Evolutionary conservation across 2,113 vertebrate genomes (phyloP).

Genomic region (Machaerirhynchus nigripectus): DNA sequence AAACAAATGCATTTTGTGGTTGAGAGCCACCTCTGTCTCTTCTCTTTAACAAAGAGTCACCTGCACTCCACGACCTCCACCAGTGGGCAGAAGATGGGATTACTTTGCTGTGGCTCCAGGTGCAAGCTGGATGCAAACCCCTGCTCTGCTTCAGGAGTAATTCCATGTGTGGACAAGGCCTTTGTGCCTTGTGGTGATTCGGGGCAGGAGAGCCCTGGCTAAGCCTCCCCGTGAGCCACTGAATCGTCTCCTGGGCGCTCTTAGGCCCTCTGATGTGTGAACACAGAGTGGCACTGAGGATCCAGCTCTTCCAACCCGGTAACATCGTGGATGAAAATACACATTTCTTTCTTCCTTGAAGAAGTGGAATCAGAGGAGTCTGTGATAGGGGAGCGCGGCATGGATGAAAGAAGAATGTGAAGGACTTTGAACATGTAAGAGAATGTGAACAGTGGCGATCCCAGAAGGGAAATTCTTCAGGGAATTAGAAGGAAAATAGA

Average conservation of each 20-base stretch:
- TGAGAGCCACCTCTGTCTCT: background rate
- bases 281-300: background rate
- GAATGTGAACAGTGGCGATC: conserved; percentile 33
- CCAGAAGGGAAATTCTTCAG: conserved; percentile 33
- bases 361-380: conserved; percentile 30
- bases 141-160: background rate
- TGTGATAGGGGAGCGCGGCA: background rate
- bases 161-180: background rate
- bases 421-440: conserved; percentile 60
- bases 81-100: background rate
- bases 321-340: background rate
- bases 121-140: background rate
- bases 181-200: background rate
- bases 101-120: accelerated
- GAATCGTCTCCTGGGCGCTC: background rate
- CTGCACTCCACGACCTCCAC: background rate
- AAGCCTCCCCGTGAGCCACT: accelerated
- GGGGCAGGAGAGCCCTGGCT: background rate
- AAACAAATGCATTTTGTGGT: background rate
- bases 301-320: background rate
- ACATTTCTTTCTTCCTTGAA: conserved; percentile 35
- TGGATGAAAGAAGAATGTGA: conserved; percentile 40
- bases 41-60: background rate
- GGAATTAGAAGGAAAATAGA: conserved; percentile 56
- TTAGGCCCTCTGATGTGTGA: background rate